Base-by-base conservation (phyloP, 2,888 invertebrate species). In the Craniophora ligustri region DNA sequence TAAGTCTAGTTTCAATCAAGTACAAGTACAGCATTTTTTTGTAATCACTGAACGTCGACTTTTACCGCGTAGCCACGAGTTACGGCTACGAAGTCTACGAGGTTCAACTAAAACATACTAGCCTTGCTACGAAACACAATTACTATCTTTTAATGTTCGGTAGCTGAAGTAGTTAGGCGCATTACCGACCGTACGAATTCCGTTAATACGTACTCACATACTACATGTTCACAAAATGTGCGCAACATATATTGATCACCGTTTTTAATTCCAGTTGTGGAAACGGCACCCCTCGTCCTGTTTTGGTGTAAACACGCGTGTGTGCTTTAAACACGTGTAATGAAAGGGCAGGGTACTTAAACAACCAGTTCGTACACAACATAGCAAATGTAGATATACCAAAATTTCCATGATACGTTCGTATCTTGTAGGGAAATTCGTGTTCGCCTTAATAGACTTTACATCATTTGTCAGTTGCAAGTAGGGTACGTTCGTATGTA, bases 221-320 rank as follows among this genome's bases (percentile, higher is more conserved):
- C n/a, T n/a, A n/a, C n/a, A n/a, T n/a, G 3, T 26, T 3, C 26
- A n/a, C 26, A 26, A 26, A 2, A 26, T 26, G 26, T 7, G 8
- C 2, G n/a, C 26, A 26, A 23, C 18, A 15, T 16, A 23, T 62
- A 63, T 42, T 57, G 60, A 49, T 58, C 32, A 30, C 26, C 10
- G 5, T 49, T 49, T 51, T 38, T 53, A 32, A 42, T 53, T 67
- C 18, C 18, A 40, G 36, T 44, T 36, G 62, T 34, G 14, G 26
- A 23, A 45, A 39, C 16, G 36, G 31, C 45, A 40, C 36, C 34
- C 32, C 23, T 32, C 14, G 16, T 35, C 13, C 19, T 23, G 51
- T 45, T 54, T 50, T 54, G 38, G 40, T 56, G 40, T 40, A 59
- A 36, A 31, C 21, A 51, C 48, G 40, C 31, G 36, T 32, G 34